phyloP scores from a whole-genome alignment of 2,113 vertebrate species.

The Diphyllodes magnificus region DNA sequence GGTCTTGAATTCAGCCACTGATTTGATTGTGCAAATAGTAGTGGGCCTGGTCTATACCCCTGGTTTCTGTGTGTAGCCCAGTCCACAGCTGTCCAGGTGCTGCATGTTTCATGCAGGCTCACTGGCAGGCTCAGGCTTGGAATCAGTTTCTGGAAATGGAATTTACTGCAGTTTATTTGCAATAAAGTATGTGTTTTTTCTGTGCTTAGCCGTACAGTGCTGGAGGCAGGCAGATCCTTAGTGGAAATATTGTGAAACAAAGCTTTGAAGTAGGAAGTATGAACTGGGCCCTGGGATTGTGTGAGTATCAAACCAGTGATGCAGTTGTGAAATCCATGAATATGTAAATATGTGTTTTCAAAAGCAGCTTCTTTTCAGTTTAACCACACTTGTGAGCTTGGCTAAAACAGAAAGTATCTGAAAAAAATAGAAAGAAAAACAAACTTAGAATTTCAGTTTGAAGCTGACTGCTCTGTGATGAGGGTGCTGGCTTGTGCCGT shows the following conservation, averaged over 20 bases:
- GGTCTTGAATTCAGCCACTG: neutral
- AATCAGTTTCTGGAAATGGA: neutral
- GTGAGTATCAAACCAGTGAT: neutral
- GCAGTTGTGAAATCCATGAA: neutral
- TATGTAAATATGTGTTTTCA: neutral
- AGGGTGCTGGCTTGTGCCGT: fast-evolving
- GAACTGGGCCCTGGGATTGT: neutral
- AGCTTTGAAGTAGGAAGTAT: neutral
- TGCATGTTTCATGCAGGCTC: fast-evolving
- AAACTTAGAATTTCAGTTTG: neutral
- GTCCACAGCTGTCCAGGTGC: neutral
- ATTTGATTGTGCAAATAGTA: neutral
- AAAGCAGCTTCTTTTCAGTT: neutral
- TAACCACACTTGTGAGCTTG: neutral
- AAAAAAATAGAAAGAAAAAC: neutral
- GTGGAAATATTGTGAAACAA: slow-evolving; percentile 12
- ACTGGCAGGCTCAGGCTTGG: neutral
- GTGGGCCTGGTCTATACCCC: neutral
- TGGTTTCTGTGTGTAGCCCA: neutral
- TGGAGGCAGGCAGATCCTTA: neutral
- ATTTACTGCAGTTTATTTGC: neutral
- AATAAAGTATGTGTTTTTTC: neutral
- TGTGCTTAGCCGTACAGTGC: neutral
- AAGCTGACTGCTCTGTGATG: neutral
- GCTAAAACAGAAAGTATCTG: neutral